phyloP scores from a whole-genome alignment of 2,888 invertebrate species.

The Mimas tiliae region DNA sequence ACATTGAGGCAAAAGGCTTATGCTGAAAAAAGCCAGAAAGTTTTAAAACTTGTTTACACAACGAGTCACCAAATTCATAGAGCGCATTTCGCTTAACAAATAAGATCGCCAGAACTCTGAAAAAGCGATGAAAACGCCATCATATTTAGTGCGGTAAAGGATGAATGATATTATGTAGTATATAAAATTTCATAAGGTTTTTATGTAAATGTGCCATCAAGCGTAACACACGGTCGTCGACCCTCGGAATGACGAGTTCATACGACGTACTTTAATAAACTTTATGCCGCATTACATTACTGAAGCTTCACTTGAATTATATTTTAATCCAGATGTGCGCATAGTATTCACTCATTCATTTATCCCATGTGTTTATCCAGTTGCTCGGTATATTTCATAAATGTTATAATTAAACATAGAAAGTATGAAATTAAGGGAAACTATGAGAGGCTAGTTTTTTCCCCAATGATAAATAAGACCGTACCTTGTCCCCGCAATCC shows the following conservation, averaged over 20 bases:
- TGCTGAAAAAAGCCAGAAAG: no score
- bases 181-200: constrained; percentile 16
- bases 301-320: background rate
- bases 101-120: no score
- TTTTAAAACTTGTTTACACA: no score
- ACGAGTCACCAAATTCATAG: no score
- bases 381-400: background rate
- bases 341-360: background rate
- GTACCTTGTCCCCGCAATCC: constrained; percentile 31
- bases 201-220: constrained; percentile 17
- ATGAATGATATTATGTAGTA: background rate
- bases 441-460: no score
- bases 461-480: no score
- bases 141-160: background rate
- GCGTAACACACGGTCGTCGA: constrained; percentile 17
- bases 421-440: no score
- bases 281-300: constrained; percentile 34
- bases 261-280: constrained; percentile 39
- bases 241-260: constrained; percentile 30
- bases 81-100: no score
- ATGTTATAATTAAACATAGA: no score
- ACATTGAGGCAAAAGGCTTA: no score
- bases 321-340: background rate
- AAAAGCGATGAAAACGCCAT: background rate
- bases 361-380: background rate